phyloP scores from a whole-genome alignment of 2,113 vertebrate genomes.

The Rhinogobius similis region DNA sequence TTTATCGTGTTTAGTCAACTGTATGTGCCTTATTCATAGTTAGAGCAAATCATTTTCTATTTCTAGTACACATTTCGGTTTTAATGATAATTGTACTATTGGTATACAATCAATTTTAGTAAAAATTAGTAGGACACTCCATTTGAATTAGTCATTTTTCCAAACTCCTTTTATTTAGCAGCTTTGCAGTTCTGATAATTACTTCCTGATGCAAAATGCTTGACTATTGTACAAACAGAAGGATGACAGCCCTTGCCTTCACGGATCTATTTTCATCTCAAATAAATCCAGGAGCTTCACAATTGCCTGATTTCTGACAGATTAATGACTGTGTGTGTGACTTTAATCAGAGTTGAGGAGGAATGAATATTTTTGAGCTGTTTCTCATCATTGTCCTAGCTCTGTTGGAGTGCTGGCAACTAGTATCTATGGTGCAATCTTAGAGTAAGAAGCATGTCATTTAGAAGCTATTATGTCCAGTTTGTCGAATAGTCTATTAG shows the following conservation, averaged over 20 bases:
- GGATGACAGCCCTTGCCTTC: slow-evolving; percentile 1
- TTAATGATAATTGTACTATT: too few species aligned
- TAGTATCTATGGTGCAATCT: slow-evolving; percentile 26
- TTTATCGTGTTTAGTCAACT: too few species aligned
- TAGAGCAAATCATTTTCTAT: too few species aligned
- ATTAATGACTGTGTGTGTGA: background rate
- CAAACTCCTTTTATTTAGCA: background rate
- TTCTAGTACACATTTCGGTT: too few species aligned
- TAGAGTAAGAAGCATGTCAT: background rate
- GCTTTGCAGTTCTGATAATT: background rate
- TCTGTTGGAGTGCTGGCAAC: slow-evolving; percentile 26
- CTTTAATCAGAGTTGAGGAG: slow-evolving; percentile 40
- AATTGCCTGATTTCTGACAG: slow-evolving; percentile 48
- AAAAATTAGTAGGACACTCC: too few species aligned
- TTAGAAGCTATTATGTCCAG: slow-evolving; percentile 26
- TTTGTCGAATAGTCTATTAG: slow-evolving; percentile 46
- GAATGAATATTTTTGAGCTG: slow-evolving; percentile 30
- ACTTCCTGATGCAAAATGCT: background rate
- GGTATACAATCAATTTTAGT: too few species aligned
- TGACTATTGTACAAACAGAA: background rate
- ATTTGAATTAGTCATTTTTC: background rate
- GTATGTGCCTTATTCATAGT: too few species aligned
- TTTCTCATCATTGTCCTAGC: slow-evolving; percentile 36
- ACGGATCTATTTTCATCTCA: slow-evolving; percentile 11
- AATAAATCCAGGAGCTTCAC: slow-evolving; percentile 37